Conservation (phyloP, 2,888 invertebrate genomes). For the Operophtera brumata region DNA sequence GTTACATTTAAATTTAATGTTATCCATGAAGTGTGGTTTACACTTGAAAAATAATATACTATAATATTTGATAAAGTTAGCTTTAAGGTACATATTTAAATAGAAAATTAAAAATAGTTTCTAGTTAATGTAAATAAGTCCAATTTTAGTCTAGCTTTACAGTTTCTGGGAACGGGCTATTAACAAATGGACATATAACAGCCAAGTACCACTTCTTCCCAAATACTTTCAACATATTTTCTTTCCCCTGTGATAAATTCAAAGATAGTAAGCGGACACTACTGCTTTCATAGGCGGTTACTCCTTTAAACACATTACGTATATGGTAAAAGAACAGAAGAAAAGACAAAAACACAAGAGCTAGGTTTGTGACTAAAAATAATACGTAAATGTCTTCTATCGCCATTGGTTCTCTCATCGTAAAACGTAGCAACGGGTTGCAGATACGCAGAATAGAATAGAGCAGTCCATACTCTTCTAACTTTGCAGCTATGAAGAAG, state of each 20-base stretch:
- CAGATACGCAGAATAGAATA: constrained; percentile 42
- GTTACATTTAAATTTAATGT: too few species aligned
- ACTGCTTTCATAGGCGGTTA: constrained; percentile 71
- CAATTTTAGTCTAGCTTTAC: constrained; percentile 10
- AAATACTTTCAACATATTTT: constrained; percentile 85
- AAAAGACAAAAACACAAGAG: constrained; percentile 46
- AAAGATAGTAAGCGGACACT: constrained; percentile 49
- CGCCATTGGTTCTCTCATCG: constrained; percentile 40
- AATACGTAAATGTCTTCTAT: constrained; percentile 48
- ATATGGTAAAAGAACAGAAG: constrained; percentile 55
- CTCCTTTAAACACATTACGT: constrained; percentile 73
- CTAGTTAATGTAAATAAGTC: too few species aligned
- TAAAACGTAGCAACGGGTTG: constrained; percentile 46
- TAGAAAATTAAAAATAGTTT: too few species aligned
- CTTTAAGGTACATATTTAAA: too few species aligned
- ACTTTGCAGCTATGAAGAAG: constrained; percentile 78
- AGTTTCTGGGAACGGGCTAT: constrained; percentile 45
- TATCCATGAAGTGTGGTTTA: too few species aligned
- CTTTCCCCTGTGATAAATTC: constrained; percentile 83
- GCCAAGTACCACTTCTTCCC: constrained; percentile 78
- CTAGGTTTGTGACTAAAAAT: constrained; percentile 46
- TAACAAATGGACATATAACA: constrained; percentile 52
- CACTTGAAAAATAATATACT: too few species aligned
- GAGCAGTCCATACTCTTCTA: constrained; percentile 40
- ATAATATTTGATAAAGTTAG: too few species aligned